Evolutionary conservation across 2,888 invertebrate species (phyloP), one percentile per base, ranked within the genome.

Genomic region (Endotricha flammealis): DNA sequence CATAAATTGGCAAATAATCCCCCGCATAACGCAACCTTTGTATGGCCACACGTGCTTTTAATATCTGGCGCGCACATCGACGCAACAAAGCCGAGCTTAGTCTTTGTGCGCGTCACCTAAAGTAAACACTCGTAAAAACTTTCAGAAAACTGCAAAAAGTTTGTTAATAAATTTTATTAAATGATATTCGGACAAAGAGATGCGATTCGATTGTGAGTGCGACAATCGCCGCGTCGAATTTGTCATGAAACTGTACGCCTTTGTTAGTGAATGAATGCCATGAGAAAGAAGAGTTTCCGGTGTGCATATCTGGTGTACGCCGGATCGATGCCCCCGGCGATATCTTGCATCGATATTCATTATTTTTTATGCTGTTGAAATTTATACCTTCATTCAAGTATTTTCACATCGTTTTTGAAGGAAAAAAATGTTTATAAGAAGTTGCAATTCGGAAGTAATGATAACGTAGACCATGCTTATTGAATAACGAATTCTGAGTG

Each of bases 11-110:
- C 83, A 80, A 82, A 86, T 86, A 85, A 86, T 86, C 86, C 79
- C 74, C 86, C 85, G 80, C 85, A 86, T 83, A 85, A 83, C 85
- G 85, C 68, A 80, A 86, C 86, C 85, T 85, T 86, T 86, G 86
- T 86, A 79, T 82, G 86, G 81, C 81, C 86, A 85, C 86, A 86
- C 86, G 85, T 86, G 86, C 83, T 85, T 85, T 86, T 85, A 83
- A 86, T 83, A 79, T 80, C 73, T 70, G 66, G 65, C 69, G 60
- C 56, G 59, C 51, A 64, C 50, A 61, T 61, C 58, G 64, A 55
- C 49, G 65, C 66, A 66, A 80, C 83, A 81, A 83, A 73, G 68
- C 71, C 64, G 74, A 79, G 81, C 81, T 83, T 76, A 73, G 75
- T 78, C 82, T 79, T 83, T 85, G 78, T 82, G 57, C 57, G 42